Base-by-base conservation (phyloP, 2,888 invertebrate genomes). In the Leucania comma region DNA sequence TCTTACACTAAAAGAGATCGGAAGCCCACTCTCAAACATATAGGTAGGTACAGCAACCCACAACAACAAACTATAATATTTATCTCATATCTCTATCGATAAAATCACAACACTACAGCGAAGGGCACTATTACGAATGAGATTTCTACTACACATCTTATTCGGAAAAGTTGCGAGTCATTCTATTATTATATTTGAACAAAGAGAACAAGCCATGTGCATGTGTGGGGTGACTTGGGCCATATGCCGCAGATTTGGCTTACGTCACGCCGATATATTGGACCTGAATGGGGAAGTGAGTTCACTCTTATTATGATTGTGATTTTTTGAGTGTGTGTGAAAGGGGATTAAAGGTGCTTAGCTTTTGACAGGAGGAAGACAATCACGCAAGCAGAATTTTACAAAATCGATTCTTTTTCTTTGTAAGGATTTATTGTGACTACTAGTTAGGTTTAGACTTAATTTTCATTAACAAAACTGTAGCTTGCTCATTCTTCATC, bases 181-280 rank as follows among this genome's bases (percentile, higher is more conserved):
- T 93, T 93, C 92, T 88, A 89, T 93, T 93, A 93, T 94, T 93
- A 94, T 94, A 92, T 90, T 87, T 89, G 91, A 90, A 93, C 93
- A 93, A 92, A 92, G 92, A 91, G 90, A 92, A 88, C 89, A 89
- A 80, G 70, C 78, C 74, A 63, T 76, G 78, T 82, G 83, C 80
- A 78, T 84, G 87, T 74, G 83, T 75, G 84, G 70, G 76, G 79
- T 35, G 71, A 82, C 75, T 82, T 32, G 74, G 56, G 77, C 91
- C 91, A 93, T 90, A 91, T 93, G 92, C 90, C 89, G 86, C 90
- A 89, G 90, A 90, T 92, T 93, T 89, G 88, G 92, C 92, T 92
- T 89, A 91, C 94, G 93, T 95, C 94, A 94, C 90, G 89, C 78
- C 82, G 74, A 87, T 88, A 90, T 93, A 94, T 94, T 93, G 89